Percentiles rank a stretch among this genome's conserved stretches.
phyloP scores from a whole-genome alignment of 2,888 invertebrate genomes.

The Oxyscelio sp. region DNA sequence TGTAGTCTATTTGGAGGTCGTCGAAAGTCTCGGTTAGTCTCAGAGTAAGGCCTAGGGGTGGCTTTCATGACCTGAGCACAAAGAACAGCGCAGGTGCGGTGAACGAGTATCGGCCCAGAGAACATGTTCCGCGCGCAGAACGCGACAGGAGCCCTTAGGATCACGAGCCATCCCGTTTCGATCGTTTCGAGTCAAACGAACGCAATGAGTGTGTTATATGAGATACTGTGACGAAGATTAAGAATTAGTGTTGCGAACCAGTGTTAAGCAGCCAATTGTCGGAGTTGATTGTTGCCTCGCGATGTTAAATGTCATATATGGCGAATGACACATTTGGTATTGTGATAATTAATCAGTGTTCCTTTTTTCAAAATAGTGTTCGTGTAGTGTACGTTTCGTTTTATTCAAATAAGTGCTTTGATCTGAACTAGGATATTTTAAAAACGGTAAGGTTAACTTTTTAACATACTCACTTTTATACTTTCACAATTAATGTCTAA shows the following conservation, averaged over 20 bases:
- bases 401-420: no score
- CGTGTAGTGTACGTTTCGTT: no score
- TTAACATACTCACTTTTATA: no score
- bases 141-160: conserved; percentile 82
- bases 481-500: no score
- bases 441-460: no score
- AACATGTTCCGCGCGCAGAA: conserved; percentile 79
- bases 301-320: conserved; percentile 11
- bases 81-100: conserved; percentile 69
- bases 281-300: background rate
- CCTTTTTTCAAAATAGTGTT: no score
- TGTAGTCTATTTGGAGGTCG: conserved; percentile 33
- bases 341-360: no score
- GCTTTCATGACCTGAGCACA: conserved; percentile 49
- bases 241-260: conserved; percentile 27
- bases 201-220: conserved; percentile 38
- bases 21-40: conserved; percentile 47
- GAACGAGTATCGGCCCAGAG: conserved; percentile 78
- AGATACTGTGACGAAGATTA: conserved; percentile 29
- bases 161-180: conserved; percentile 77
- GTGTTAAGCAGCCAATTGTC: background rate
- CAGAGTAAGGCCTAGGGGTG: conserved; percentile 49
- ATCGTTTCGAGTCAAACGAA: conserved; percentile 26
- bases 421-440: no score
- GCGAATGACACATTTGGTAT: conserved; percentile 41